Evolutionary conservation across 1,140 invertebrate species (phyloP), one percentile per base, ranked within the genome.

Genomic region (Heliothis virescens): DNA sequence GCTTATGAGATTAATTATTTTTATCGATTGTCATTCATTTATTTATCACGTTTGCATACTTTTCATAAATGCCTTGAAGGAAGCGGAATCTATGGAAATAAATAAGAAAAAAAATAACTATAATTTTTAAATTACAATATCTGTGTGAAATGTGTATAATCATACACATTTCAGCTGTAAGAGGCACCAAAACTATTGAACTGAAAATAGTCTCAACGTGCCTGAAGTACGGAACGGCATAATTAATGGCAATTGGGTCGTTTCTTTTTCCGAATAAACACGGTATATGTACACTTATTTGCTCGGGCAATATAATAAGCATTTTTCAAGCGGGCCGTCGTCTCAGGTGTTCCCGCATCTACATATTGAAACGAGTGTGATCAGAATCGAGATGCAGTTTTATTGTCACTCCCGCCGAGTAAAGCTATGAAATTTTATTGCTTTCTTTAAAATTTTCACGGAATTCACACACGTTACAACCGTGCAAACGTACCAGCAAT

Each of bases 311-410:
- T 94, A 93, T 92, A 92, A 94, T 92, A 93, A 93, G 88, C 85
- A 92, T 94, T 91, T 92, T 92, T 92, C 89, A 91, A 88, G 85
- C 84, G 89, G 85, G 79, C 81, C 76, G 80, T 87, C 82, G 91
- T 83, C 92, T 87, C 92, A 94, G 92, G 92, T 93, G 92, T 87
- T 89, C 86, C 83, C 87, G 80, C 85, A 88, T 91, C 87, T 89
- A 90, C 93, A 93, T 93, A 94, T 92, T 89, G 91, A 87, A 93
- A 90, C 86, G 92, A 88, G 88, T 93, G 92, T 93, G 92, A 92
- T 94, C 90, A 90, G 92, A 92, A 94, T 93, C 85, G 91, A 90
- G 90, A 92, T 93, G 92, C 91, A 94, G 83, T 93, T 93, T 93
- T 94, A 94, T 92, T 91, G 90, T 94, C 91, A 91, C 88, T 88